Evolutionary conservation across 2,888 invertebrate species (phyloP).

Genomic region (Tetranychus piercei): DNA sequence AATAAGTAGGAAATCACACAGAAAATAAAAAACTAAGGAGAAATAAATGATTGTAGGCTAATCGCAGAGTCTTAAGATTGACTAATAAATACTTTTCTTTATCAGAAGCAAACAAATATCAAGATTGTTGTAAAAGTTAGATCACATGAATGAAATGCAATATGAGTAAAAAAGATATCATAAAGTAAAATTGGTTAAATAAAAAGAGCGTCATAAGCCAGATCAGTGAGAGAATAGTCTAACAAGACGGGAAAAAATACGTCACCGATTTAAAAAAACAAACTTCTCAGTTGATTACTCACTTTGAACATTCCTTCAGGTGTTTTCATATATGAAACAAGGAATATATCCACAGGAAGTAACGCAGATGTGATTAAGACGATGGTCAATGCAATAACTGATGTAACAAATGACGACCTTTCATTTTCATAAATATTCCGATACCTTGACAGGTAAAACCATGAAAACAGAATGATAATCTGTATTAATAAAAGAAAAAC

Average conservation of each 20-base stretch:
- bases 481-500: slow-evolving; percentile 27
- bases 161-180: no score
- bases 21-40: no score
- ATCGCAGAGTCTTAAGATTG: no score
- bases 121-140: no score
- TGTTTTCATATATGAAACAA: slow-evolving; percentile 35
- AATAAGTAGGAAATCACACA: no score
- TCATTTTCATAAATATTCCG: slow-evolving; percentile 32
- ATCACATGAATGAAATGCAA: no score
- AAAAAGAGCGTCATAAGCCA: background rate
- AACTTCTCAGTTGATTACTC: background rate
- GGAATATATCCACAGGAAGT: slow-evolving; percentile 33
- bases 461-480: slow-evolving; percentile 32
- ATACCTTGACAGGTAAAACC: slow-evolving; percentile 32
- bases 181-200: no score
- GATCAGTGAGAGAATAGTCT: slow-evolving; percentile 2
- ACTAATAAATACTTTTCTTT: no score
- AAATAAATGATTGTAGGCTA: no score
- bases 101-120: no score
- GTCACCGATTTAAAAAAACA: background rate
- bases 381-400: slow-evolving; percentile 22
- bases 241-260: background rate
- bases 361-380: slow-evolving; percentile 25
- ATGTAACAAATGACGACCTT: slow-evolving; percentile 28
- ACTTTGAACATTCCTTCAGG: slow-evolving; percentile 31